Base-by-base conservation (phyloP, 2,113 vertebrate genomes). In the Ictalurus furcatus region DNA sequence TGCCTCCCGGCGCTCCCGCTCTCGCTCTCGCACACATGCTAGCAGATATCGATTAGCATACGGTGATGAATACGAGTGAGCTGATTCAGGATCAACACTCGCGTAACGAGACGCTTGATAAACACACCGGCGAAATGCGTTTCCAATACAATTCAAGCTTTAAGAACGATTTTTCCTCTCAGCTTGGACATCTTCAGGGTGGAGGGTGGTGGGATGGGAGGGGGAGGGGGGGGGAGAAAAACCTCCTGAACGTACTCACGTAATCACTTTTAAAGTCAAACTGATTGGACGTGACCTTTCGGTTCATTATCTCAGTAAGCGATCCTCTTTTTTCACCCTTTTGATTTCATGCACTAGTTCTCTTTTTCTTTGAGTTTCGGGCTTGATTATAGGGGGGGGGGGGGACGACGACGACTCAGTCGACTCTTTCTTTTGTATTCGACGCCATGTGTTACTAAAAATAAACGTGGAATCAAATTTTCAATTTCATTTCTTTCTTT, bases 1-100 rank as follows among this genome's bases (percentile, higher is more conserved):
- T 40, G 30, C 81, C 81, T 83, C 81, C 81, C 34, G 2, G 58
- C 12, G 21, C 81, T 83, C 34, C 37, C 44, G 44, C 6, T 48
- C 44, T 48, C 6, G 0, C 44, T 83, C 34, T 59, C 13, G 13
- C 56, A 61, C 81, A 40, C 30, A 14, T 56, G 58, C 81, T 61
- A 61, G 81, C 58, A 61, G 81, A 61, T 83, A 83, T 83, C 6
- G 81, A 83, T 83, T 83, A 40, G 81, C 81, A 83, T 83, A 83
- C 56, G 12, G 81, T 61, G 81, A 59, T 83, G 40, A 83, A 40
- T 83, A 83, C 58, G 12, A 61, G 81, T 14, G 54, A 11, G 81
- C 81, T 14, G 58, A 83, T 61, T 37, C 58, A 83, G 81, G 81
- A 61, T 83, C 81, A 83, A 40, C 81, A 34, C 56, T 37, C 9